Evolutionary conservation across 2,113 vertebrate species (phyloP), one percentile per base, ranked within the genome.

Genomic region (Pycnonotus jocosus): DNA sequence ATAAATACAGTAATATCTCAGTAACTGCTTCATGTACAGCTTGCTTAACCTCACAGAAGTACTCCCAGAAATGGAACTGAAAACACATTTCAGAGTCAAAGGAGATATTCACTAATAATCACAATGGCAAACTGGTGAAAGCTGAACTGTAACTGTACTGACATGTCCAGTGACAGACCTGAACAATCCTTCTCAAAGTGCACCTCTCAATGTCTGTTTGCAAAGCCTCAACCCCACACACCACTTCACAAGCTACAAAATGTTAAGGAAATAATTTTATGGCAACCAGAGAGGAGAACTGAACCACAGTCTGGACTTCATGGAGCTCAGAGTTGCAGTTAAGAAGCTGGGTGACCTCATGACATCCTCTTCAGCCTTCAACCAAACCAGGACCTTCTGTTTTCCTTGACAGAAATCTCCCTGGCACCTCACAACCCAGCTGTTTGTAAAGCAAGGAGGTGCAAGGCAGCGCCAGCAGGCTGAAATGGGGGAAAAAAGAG

Each of bases 391-490:
- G 45, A 61, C 11, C 31, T 78, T 47, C 45, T 19, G 15, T 66
- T 70, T 45, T 15, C 64, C 53, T 28, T 3, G 12, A 45, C 22
- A 68, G 15, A 31, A 71, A 12, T 1, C 4, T 4, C 73, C 25
- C 57, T 57, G 50, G 76, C 85, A 42, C 50, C 66, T 38, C 57
- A 23, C 35, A 42, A 4, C 38, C 30, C 53, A 18, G 31, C 38
- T 35, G 45, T 4, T 23, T n/a, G 4, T 25, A 25, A 47, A 78
- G 21, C n/a, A 12, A 0, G 0, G 23, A 37, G n/a, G 0, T 33
- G 30, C 18, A 22, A 38, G 48, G 27, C 62, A 35, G 3, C 28
- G 56, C 25, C 65, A 72, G 64, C 11, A 30, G 3, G 5, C 23
- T 61, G 64, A 48, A 31, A 50, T 1, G 25, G 40, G 25, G 56